Evolutionary conservation across 2,888 invertebrate species (phyloP), one percentile per base, ranked within the genome.

Genomic region (Harpalus rubripes): DNA sequence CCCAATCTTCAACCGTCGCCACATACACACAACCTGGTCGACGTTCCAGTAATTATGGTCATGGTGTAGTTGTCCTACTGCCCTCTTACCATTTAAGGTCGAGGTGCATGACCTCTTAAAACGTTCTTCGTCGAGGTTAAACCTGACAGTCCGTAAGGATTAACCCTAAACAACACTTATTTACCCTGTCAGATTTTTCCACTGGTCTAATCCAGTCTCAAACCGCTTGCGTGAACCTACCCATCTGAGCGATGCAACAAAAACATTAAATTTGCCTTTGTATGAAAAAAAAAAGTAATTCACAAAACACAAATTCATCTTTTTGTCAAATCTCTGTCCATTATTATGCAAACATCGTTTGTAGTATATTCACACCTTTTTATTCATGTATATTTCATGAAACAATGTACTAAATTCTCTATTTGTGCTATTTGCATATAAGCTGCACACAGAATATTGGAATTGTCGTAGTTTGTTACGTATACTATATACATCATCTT

Each of bases 321-420:
- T 61, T 61, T 52, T 61, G 22, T 7, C 12, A 68, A 68, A 68
- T 68, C 68, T 68, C 0, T 3, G 12, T 22, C 22, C 68, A 22
- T 68, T 61, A 18, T 61, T 52, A 52, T 52, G 44, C 10, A 52
- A 52, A 52, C 12, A 10, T 52, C 44, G 1, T 52, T 52, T 16
- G 8, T 10, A 1, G n/a, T 4, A 61, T 52, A 61, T 1, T 7
- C 16, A 63, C n/a, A 63, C 32, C 10, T 52, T 10, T 52, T 52
- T 52, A 1, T 12, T 52, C 12, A 8, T 52, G 12, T 52, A 12
- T 52, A 12, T 52, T 12, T 52, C 44, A 12, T 52, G 8, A 52
- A 52, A 52, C 44, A 52, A 52, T 52, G 44, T 12, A 10, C 12
- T 52, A 52, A 52, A 52, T 52, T 44, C 44, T 44, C 8, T 44